Evolutionary conservation across 2,113 vertebrate genomes (phyloP), one percentile per base, ranked within the genome.

Genomic region (Phyllostomus discolor): DNA sequence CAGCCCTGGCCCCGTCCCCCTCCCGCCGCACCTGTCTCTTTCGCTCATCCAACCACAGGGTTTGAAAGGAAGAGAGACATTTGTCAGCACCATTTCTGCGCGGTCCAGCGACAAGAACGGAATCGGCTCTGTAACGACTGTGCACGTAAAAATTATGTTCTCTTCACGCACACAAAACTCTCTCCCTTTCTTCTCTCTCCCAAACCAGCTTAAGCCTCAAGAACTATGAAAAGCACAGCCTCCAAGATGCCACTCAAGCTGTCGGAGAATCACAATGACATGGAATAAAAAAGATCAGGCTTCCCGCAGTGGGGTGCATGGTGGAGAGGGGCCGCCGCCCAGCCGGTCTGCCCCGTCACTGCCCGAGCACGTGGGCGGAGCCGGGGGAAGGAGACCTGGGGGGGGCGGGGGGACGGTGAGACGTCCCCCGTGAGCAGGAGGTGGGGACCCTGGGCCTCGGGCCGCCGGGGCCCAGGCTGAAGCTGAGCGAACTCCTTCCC

Each of bases 211-310:
- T 33, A 43, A 93, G 64, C 94, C 81, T 31, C 62, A 90, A 64
- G 24, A 2, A 10, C 70, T 81, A 54, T 85, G 94, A 95, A 97
- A 96, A 95, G 96, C n/a, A 57, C 85, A 94, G 96, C 59, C 89
- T 82, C 80, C 88, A n/a, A 83, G 73, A 67, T 97, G 94, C 78
- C 78, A 70, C 31, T 76, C 97, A 96, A 5, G 0, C 96, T 97
- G 92, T 84, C 89, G 9, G 80, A 75, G 41, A 85, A 93, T 91
- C 85, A 67, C 59, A 84, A 95, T 59, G 88, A 57, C 89, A 91
- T 46, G 94, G 93, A 97, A 95, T 91, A 84, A 97, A 84, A 97
- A 95, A 97, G 95, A 97, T 90, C 97, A 98, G 96, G 92, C 92
- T 94, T 0, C 0, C 43, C 66, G 83, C 76, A 80, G 91, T 81